Percentiles rank a stretch among this genome's conserved stretches.
phyloP scores from a whole-genome alignment of 2,797 vertebrate species.

The Sebastes diaconus region DNA sequence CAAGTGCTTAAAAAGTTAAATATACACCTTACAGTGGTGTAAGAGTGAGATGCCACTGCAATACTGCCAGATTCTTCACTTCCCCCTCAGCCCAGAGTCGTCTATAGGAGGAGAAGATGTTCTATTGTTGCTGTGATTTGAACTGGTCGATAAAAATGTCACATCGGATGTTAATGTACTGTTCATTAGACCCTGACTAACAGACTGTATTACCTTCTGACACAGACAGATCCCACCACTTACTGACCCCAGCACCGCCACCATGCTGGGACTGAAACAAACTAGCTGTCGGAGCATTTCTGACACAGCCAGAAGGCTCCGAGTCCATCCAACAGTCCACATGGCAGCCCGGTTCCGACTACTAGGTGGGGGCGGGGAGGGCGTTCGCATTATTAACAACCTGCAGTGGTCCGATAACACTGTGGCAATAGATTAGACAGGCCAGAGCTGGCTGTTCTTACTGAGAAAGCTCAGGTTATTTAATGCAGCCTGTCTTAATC shows the following conservation, averaged over 20 bases:
- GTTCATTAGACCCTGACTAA: background rate
- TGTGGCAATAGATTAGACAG: conserved; percentile 60
- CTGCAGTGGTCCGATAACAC: conserved; percentile 72
- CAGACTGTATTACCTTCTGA: background rate
- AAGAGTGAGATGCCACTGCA: background rate
- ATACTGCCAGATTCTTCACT: background rate
- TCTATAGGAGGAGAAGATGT: background rate
- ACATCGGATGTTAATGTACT: background rate
- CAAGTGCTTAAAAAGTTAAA: background rate
- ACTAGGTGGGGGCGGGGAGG: background rate
- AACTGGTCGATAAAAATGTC: background rate
- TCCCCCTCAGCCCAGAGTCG: background rate
- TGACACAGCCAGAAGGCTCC: conserved; percentile 6
- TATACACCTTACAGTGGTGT: no score
- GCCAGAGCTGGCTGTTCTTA: conserved; percentile 60
- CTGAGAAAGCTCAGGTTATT: conserved; percentile 61
- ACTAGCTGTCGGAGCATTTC: conserved; percentile 19
- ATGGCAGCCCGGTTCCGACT: background rate
- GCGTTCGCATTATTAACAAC: conserved; percentile 60
- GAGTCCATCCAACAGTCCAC: conserved; percentile 30
- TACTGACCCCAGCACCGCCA: background rate
- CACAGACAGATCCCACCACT: conserved; percentile 9
- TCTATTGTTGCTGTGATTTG: background rate
- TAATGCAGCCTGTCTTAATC: conserved; percentile 71
- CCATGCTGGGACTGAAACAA: conserved; percentile 13